A percentile compares a stretch with the other conserved stretches of the same genome.
Evolutionary conservation across 2,888 invertebrate species (phyloP).

Genomic region (Microctonus brassicae): DNA sequence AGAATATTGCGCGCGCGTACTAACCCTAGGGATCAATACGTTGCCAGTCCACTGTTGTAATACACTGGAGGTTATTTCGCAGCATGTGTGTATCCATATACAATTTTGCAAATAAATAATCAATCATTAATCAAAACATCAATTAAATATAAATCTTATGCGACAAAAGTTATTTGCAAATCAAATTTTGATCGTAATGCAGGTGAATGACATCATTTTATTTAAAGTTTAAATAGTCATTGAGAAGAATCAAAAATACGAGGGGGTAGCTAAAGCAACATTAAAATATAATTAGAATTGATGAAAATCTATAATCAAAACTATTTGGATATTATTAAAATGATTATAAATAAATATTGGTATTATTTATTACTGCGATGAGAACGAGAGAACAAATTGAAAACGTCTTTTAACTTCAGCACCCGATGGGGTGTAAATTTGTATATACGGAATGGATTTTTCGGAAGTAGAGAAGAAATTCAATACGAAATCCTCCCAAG

Average conservation of each 20-base stretch:
- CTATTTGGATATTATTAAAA: not conserved
- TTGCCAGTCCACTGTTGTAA: slow-evolving; percentile 21
- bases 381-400: not conserved
- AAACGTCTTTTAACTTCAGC: not conserved
- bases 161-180: too few relatives aligned
- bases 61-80: not conserved
- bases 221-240: too few relatives aligned
- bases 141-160: too few relatives aligned
- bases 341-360: not conserved
- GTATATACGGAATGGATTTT: too few relatives aligned
- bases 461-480: not conserved
- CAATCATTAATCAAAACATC: not conserved
- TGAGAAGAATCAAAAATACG: too few relatives aligned
- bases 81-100: not conserved
- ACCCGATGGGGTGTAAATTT: slow-evolving; percentile 10
- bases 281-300: not conserved
- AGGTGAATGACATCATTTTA: too few relatives aligned
- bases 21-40: slow-evolving; percentile 67
- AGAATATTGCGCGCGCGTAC: slow-evolving; percentile 64
- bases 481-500: not conserved
- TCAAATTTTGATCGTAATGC: too few relatives aligned
- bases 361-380: not conserved
- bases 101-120: not conserved
- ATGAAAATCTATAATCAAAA: too few relatives aligned
- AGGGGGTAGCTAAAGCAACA: too few relatives aligned